These are phyloP conservation scores for Percina caprodes DNA, from an alignment of 2,113 vertebrate species.

Conservation along the genomic window DNA sequence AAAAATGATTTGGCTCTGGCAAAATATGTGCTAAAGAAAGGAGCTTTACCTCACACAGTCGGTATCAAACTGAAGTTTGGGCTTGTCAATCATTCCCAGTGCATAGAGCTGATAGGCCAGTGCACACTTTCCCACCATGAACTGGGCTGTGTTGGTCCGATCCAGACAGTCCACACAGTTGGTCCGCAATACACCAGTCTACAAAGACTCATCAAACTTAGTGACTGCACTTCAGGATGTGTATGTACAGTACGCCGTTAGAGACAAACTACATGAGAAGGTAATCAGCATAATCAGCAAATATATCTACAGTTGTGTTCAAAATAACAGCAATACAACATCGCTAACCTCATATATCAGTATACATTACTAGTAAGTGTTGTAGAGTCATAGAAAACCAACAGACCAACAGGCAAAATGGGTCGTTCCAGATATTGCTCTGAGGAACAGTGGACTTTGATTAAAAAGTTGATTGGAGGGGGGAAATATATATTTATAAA, in stretches of 20 bases:
- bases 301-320: too few species aligned
- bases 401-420: too few species aligned
- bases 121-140: constrained; percentile 99
- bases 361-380: too few species aligned
- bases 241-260: neutral
- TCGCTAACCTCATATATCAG: too few species aligned
- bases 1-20: neutral
- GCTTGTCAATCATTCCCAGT: constrained; percentile 95
- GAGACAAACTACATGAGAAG: neutral
- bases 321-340: too few species aligned
- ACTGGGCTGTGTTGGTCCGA: constrained; percentile 96
- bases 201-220: neutral
- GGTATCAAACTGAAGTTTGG: constrained; percentile 96
- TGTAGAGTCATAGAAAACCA: too few species aligned
- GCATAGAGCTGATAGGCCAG: constrained; percentile 97
- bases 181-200: constrained; percentile 96
- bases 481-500: too few species aligned
- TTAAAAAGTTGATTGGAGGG: too few species aligned
- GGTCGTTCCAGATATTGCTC: too few species aligned
- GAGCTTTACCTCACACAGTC: constrained; percentile 92
- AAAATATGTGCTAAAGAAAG: neutral
- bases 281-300: neutral
- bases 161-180: constrained; percentile 98
- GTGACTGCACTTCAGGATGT: neutral
- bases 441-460: too few species aligned